Percentiles rank a stretch among this genome's conserved stretches.
phyloP scores from a whole-genome alignment of 2,797 vertebrate genomes.

The Todus mexicanus region DNA sequence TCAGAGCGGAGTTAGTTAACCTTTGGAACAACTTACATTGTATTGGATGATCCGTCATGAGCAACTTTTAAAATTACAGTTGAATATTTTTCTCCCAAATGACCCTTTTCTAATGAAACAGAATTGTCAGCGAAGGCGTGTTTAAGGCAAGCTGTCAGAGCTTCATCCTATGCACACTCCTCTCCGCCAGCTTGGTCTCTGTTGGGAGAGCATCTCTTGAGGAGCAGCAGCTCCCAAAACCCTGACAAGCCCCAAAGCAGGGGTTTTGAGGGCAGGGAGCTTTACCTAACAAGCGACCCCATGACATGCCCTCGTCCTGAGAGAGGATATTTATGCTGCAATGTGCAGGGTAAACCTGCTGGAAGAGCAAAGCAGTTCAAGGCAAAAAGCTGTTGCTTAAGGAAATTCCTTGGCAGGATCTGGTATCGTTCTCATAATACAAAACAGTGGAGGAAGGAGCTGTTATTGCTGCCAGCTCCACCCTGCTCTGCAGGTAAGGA shows the following conservation, averaged over 20 bases:
- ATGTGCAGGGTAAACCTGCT: fast-evolving
- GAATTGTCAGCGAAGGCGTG: neutral
- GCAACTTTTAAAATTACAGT: neutral
- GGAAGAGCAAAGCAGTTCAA: neutral
- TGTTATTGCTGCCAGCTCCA: neutral
- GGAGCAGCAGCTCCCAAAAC: neutral
- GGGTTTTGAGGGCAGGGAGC: neutral
- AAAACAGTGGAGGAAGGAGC: neutral
- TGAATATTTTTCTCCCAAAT: fast-evolving
- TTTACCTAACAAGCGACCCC: neutral
- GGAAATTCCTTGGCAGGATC: neutral
- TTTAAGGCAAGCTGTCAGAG: neutral
- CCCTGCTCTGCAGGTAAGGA: neutral
- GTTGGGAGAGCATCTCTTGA: fast-evolving
- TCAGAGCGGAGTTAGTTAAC: neutral
- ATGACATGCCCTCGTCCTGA: neutral
- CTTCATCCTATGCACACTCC: neutral
- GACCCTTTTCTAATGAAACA: neutral
- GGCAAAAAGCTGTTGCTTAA: fast-evolving
- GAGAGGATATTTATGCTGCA: neutral
- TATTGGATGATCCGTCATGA: neutral
- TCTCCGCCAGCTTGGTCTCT: neutral
- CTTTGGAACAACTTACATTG: neutral
- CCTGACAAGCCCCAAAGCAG: neutral
- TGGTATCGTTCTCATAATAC: neutral